These are phyloP conservation scores for Euplexia lucipara DNA, from an alignment of 2,888 invertebrate genomes.

Conservation along the genomic window DNA sequence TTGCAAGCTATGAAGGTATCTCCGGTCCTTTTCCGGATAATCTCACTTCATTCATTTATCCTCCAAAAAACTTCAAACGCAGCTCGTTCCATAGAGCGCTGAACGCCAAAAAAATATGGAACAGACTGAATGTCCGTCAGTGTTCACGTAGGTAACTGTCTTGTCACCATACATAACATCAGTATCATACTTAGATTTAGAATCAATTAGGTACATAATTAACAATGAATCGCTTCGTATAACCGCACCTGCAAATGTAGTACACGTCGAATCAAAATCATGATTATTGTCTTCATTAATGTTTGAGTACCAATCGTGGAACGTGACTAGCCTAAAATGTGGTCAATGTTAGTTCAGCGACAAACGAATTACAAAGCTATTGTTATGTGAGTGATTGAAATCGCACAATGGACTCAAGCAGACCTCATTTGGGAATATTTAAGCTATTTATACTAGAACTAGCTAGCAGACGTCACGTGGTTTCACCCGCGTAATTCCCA, in stretches of 20 bases:
- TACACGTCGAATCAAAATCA: conserved; percentile 27
- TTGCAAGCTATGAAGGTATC: too few relatives aligned
- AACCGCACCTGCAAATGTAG: conserved; percentile 35
- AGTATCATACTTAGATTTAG: not conserved
- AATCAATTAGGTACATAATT: not conserved
- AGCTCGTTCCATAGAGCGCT: too few relatives aligned
- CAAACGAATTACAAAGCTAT: conserved; percentile 42
- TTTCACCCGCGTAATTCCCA: too few relatives aligned
- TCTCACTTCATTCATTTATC: too few relatives aligned
- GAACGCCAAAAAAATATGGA: too few relatives aligned
- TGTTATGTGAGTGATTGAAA: conserved; percentile 41
- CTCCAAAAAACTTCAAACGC: too few relatives aligned
- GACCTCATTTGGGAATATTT: conserved; percentile 31
- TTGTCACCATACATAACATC: not conserved
- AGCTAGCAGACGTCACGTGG: too few relatives aligned
- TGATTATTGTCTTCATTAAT: conserved; percentile 55
- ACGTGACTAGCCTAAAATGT: conserved; percentile 54
- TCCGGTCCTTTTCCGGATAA: too few relatives aligned
- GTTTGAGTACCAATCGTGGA: conserved; percentile 31
- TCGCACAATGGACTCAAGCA: conserved; percentile 33
- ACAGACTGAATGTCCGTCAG: too few relatives aligned
- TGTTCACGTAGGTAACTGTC: too few relatives aligned
- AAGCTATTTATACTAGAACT: conserved; percentile 4
- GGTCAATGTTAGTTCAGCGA: conserved; percentile 34
- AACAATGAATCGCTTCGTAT: not conserved